Percentiles rank a stretch among this genome's conserved stretches.
Evolutionary conservation across 2,888 invertebrate genomes (phyloP).

Genomic region (Bimastos eiseni): DNA sequence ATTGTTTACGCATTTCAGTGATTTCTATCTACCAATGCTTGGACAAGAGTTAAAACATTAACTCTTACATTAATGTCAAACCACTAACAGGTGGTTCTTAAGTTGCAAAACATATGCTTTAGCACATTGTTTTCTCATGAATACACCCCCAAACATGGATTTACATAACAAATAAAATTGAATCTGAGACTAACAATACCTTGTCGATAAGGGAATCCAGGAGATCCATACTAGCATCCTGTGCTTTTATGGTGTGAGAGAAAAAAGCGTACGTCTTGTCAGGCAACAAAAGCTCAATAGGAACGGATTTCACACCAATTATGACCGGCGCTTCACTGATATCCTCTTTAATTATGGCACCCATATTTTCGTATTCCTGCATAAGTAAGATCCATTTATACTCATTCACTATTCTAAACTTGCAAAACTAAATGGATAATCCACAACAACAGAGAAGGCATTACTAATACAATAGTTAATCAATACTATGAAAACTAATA

Average conservation of each 20-base stretch:
- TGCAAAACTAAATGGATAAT: background rate
- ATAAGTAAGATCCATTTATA: background rate
- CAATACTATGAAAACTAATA: too few relatives aligned
- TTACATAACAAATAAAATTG: background rate
- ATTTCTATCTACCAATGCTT: too few relatives aligned
- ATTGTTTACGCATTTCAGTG: background rate
- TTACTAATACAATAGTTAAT: background rate
- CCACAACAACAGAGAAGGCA: constrained; percentile 2
- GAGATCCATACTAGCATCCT: constrained; percentile 95
- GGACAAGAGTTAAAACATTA: too few relatives aligned
- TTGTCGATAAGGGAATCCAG: constrained; percentile 91
- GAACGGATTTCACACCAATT: constrained; percentile 95
- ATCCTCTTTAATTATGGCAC: constrained; percentile 91
- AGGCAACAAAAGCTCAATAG: constrained; percentile 78
- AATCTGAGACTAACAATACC: constrained; percentile 48
- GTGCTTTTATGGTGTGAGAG: constrained; percentile 98
- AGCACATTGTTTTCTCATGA: background rate
- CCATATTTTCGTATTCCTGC: constrained; percentile 79
- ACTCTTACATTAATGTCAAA: too few relatives aligned
- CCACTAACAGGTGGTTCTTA: background rate
- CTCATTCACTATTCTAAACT: background rate
- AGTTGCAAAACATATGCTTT: background rate
- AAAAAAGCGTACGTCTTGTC: constrained; percentile 98
- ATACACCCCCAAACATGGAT: background rate
- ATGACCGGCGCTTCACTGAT: constrained; percentile 93